Conservation (phyloP, 2,888 invertebrate species). For the Ormyrus thymus region DNA sequence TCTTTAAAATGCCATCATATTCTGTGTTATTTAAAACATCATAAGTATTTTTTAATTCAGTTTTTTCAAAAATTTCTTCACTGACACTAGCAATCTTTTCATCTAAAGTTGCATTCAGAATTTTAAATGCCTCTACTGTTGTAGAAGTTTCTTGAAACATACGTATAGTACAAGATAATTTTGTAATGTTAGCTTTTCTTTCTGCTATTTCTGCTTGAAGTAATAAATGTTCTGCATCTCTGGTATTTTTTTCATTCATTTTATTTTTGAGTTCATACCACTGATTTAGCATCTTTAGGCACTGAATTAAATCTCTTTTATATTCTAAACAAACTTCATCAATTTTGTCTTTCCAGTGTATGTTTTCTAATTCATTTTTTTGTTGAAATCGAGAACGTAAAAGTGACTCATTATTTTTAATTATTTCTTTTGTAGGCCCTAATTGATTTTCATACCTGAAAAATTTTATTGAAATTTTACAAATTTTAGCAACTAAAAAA, state of each 20-base stretch:
- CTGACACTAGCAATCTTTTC: conserved; percentile 69
- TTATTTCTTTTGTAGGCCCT: conserved; percentile 63
- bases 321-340: conserved; percentile 69
- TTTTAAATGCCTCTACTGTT: conserved; percentile 73
- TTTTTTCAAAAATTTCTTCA: conserved; percentile 71
- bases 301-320: conserved; percentile 67
- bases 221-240: conserved; percentile 67
- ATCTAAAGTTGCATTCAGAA: conserved; percentile 71
- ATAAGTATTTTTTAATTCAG: conserved; percentile 72
- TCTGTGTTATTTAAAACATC: conserved; percentile 72
- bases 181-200: conserved; percentile 69
- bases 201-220: conserved; percentile 67
- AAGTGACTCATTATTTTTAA: conserved; percentile 62
- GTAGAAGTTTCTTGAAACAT: conserved; percentile 74
- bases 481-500: conserved; percentile 22
- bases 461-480: conserved; percentile 37
- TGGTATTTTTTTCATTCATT: conserved; percentile 65
- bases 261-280: conserved; percentile 70
- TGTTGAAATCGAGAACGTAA: conserved; percentile 60
- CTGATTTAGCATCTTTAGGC: conserved; percentile 67
- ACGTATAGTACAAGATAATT: conserved; percentile 70
- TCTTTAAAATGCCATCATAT: conserved; percentile 73
- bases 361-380: conserved; percentile 61
- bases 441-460: conserved; percentile 66
- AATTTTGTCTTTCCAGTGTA: conserved; percentile 71